Evolutionary conservation across 2,797 vertebrate species (phyloP).

Genomic region (Darevskia nairensis): DNA sequence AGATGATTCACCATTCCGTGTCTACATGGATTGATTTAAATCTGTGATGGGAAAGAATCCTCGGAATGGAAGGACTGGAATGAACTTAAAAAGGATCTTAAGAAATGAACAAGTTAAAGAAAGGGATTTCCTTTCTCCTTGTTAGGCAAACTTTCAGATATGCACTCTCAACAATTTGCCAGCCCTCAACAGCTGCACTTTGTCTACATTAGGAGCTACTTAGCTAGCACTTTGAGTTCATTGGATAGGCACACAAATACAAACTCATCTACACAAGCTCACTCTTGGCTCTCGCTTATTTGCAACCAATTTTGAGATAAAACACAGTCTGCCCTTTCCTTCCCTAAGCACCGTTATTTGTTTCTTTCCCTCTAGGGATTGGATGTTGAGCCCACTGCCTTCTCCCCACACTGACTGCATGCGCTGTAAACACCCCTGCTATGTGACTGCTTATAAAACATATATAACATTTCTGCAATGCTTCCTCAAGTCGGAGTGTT

Average conservation of each 20-base stretch:
- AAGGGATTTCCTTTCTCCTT: slow-evolving; percentile 1
- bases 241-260: background rate
- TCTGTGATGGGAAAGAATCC: background rate
- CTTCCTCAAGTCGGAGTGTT: background rate
- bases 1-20: background rate
- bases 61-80: background rate
- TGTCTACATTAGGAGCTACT: background rate
- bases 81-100: background rate
- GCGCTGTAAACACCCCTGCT: background rate
- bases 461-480: background rate
- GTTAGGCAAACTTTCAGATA: slow-evolving; percentile 40
- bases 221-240: background rate
- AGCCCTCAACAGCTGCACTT: background rate
- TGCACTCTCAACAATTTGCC: slow-evolving; percentile 4
- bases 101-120: background rate
- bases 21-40: too few species aligned
- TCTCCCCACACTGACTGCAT: background rate
- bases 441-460: background rate
- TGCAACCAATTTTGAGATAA: background rate
- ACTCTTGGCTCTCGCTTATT: background rate
- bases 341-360: background rate
- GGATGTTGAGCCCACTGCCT: background rate
- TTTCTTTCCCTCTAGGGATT: background rate
- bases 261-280: background rate
- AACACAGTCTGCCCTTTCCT: background rate